A percentile compares a stretch with the other conserved stretches of the same genome.
These are phyloP conservation scores for Erythrolamprus reginae DNA, from an alignment of 2,113 vertebrate species.

Conservation along the genomic window DNA sequence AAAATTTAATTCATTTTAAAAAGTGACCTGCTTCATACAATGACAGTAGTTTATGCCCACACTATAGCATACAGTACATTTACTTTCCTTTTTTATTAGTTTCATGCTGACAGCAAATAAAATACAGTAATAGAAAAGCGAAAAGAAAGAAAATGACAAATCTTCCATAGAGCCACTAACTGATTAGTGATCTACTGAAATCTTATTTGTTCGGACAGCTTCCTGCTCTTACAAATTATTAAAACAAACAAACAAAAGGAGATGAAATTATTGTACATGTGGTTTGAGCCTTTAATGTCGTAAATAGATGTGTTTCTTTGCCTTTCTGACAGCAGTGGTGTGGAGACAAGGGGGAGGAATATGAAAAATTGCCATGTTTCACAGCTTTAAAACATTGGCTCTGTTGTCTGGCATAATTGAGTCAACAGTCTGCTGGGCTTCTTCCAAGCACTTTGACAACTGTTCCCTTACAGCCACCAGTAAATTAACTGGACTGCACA, in stretches of 20 bases:
- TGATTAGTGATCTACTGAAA: background rate
- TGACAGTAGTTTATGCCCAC: background rate
- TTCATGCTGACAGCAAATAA: background rate
- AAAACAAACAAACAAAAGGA: background rate
- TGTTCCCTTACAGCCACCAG: conserved; percentile 49
- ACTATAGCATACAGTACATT: background rate
- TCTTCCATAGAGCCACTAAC: background rate
- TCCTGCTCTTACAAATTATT: background rate
- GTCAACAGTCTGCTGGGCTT: conserved; percentile 61
- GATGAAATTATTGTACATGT: background rate
- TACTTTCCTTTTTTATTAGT: background rate
- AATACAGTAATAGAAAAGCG: background rate
- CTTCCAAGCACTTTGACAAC: conserved; percentile 61
- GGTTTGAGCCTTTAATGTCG: conserved; percentile 24
- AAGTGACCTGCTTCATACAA: background rate
- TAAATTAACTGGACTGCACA: conserved; percentile 51
- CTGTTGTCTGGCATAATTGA: conserved; percentile 60
- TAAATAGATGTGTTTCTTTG: conserved; percentile 39
- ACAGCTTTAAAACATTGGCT: conserved; percentile 65
- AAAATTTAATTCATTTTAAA: background rate
- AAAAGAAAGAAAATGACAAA: background rate
- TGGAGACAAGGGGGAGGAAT: conserved; percentile 25
- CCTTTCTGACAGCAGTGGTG: conserved; percentile 33
- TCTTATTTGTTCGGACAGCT: background rate
- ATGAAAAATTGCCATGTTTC: conserved; percentile 61